Evolutionary conservation across 1,140 invertebrate species (phyloP).

Genomic region (Aradophagus sp.): DNA sequence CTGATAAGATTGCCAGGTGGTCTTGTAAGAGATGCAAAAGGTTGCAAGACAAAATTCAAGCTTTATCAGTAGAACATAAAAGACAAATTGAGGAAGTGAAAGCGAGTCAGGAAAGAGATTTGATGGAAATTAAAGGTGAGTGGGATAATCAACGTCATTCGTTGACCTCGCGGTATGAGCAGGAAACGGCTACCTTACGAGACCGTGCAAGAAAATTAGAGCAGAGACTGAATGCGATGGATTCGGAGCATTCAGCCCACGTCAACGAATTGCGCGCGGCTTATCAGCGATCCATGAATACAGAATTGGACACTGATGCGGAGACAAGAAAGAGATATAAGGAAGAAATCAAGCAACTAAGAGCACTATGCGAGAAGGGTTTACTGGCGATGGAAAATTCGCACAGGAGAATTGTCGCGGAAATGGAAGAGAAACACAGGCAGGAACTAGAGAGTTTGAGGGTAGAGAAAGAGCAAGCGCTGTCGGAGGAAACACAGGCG

Average conservation of each 20-base stretch:
- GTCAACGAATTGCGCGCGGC: conserved; percentile 83
- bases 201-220: conserved; percentile 82
- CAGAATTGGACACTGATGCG: conserved; percentile 77
- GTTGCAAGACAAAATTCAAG: conserved; percentile 73
- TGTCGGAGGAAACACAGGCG: conserved; percentile 91
- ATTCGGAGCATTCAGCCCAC: conserved; percentile 85
- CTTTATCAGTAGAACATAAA: conserved; percentile 66
- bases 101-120: conserved; percentile 64
- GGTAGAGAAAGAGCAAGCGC: conserved; percentile 89
- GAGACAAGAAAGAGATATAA: conserved; percentile 86
- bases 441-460: conserved; percentile 83
- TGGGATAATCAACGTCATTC: conserved; percentile 73
- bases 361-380: conserved; percentile 89
- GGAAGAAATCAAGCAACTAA: conserved; percentile 89
- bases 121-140: conserved; percentile 72
- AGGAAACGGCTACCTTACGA: conserved; percentile 71
- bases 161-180: conserved; percentile 69
- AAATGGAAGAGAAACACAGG: conserved; percentile 89
- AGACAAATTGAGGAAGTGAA: conserved; percentile 65
- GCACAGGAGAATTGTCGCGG: conserved; percentile 87
- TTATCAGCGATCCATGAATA: conserved; percentile 78
- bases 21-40: conserved; percentile 78
- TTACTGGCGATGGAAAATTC: conserved; percentile 91
- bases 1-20: conserved; percentile 74
- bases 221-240: conserved; percentile 80